Conservation (phyloP, 1,140 invertebrate genomes). For the Nomia melanderi region DNA sequence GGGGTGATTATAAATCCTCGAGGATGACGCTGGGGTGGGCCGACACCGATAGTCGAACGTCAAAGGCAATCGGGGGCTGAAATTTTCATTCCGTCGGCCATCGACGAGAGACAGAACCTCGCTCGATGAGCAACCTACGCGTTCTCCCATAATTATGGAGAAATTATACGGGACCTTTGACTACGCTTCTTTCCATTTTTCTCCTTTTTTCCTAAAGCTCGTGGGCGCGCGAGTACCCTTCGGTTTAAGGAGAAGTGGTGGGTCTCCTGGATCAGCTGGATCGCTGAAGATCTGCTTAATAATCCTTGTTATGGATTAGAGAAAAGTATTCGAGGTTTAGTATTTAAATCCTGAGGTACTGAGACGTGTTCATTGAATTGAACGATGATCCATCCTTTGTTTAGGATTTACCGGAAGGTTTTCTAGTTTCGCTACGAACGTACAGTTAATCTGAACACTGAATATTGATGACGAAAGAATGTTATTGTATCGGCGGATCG, state of each 20-base stretch:
- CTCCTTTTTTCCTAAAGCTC: neutral
- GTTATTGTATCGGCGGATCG: too few species aligned
- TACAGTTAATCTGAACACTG: too few species aligned
- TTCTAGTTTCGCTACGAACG: too few species aligned
- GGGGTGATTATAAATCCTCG: slow-evolving; percentile 47
- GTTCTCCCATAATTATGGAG: slow-evolving; percentile 21
- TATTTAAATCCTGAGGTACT: too few species aligned
- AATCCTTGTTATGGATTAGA: too few species aligned
- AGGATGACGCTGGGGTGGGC: slow-evolving; percentile 23
- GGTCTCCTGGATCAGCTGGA: neutral
- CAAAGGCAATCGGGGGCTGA: slow-evolving; percentile 30
- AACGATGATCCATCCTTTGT: too few species aligned
- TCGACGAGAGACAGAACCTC: neutral
- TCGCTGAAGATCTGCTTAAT: too few species aligned
- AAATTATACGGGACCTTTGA: slow-evolving; percentile 39
- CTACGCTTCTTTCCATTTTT: neutral
- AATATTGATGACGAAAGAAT: too few species aligned
- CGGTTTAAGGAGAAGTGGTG: neutral
- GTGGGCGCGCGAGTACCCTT: slow-evolving; percentile 3
- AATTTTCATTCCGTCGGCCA: slow-evolving; percentile 37
- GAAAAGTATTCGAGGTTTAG: too few species aligned
- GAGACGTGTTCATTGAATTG: too few species aligned
- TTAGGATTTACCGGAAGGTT: too few species aligned
- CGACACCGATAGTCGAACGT: slow-evolving; percentile 42
- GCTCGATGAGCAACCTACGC: neutral